phyloP scores from a whole-genome alignment of 2,888 invertebrate genomes.

The Candidula unifasciata region DNA sequence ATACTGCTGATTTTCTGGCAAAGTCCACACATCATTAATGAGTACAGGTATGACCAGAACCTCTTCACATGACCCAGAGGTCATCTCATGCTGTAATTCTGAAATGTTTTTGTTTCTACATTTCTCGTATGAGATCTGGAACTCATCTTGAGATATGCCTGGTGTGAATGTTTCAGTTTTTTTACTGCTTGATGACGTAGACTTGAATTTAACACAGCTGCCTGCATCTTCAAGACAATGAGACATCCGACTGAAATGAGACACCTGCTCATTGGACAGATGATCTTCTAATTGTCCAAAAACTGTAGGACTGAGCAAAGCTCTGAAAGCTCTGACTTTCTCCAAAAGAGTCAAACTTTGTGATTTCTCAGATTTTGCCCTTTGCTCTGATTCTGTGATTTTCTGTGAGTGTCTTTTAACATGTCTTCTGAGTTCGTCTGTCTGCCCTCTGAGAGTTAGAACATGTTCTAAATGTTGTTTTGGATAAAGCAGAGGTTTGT shows the following conservation, averaged over 20 bases:
- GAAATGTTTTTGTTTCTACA: background rate
- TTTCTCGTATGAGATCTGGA: constrained; percentile 10
- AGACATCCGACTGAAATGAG: background rate
- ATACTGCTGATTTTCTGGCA: background rate
- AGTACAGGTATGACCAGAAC: background rate
- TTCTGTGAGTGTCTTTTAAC: background rate
- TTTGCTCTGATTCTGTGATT: background rate
- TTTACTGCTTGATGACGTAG: background rate
- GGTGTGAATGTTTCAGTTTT: background rate
- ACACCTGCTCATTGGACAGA: constrained; percentile 13
- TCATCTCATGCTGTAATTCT: background rate
- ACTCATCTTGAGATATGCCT: background rate
- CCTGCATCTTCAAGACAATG: constrained; percentile 21
- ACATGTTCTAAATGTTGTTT: background rate
- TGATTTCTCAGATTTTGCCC: background rate
- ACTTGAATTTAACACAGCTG: constrained; percentile 28
- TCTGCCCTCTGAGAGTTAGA: background rate
- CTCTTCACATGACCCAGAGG: background rate
- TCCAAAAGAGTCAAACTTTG: background rate
- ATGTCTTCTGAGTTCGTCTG: background rate
- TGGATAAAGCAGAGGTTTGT: background rate
- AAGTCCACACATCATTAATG: background rate
- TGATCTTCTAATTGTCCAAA: background rate
- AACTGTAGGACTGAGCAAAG: constrained; percentile 6
- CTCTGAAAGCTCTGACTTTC: constrained; percentile 43